These are phyloP conservation scores for Tamias sibiricus DNA, from an alignment of 2,113 vertebrate species.

Conservation along the genomic window DNA sequence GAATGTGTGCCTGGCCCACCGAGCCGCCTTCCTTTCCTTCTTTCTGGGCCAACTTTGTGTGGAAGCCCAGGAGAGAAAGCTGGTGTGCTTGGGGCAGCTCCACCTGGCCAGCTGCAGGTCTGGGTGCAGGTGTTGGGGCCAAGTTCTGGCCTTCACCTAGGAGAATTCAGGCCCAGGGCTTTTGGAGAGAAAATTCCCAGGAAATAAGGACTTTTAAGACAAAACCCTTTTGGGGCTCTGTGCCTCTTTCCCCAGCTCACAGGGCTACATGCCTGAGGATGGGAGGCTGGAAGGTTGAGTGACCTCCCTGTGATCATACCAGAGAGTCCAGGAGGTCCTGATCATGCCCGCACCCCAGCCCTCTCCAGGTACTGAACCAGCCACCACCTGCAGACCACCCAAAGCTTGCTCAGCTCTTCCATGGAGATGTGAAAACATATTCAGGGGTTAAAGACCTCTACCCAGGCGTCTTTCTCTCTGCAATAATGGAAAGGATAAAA, in stretches of 20 bases:
- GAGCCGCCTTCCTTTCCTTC: no score
- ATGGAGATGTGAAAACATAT: not conserved
- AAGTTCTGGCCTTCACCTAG: not conserved
- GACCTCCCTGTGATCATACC: not conserved
- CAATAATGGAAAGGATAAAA: not conserved
- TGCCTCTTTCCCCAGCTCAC: rapidly evolving
- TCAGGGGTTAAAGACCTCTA: not conserved
- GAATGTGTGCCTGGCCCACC: no score
- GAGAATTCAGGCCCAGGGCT: not conserved
- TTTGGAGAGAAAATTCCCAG: not conserved
- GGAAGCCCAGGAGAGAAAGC: not conserved
- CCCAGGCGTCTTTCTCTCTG: not conserved
- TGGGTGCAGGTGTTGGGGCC: rapidly evolving
- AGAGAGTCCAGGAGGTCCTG: not conserved
- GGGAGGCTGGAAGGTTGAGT: rapidly evolving
- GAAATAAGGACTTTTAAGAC: not conserved
- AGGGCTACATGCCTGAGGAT: not conserved
- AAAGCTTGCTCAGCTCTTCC: not conserved
- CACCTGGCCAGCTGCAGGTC: not conserved
- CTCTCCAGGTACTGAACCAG: not conserved
- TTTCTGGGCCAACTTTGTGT: no score
- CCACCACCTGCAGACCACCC: no score
- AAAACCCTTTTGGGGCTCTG: not conserved
- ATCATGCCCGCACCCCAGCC: not conserved
- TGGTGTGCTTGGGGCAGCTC: rapidly evolving